phyloP scores from a whole-genome alignment of 2,797 vertebrate genomes.

The Orestias chungarensis region DNA sequence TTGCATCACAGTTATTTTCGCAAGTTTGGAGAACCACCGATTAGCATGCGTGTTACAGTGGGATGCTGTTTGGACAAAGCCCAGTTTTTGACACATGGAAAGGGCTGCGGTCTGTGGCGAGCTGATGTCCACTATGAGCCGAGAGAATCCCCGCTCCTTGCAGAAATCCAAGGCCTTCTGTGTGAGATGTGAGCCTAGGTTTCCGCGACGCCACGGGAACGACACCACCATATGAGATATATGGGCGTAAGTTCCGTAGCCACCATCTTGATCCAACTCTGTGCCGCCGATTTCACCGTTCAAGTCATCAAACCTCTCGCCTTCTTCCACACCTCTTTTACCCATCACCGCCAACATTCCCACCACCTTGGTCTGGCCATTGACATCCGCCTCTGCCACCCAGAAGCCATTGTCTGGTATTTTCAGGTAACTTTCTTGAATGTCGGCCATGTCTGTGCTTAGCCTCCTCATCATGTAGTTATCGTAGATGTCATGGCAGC shows the following conservation, averaged over 20 bases:
- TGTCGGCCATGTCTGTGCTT: constrained; percentile 64
- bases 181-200: constrained; percentile 56
- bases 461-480: constrained; percentile 62
- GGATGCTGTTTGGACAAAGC: constrained; percentile 65
- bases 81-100: constrained; percentile 57
- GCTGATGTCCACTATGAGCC: constrained; percentile 61
- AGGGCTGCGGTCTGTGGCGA: constrained; percentile 64
- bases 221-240: constrained; percentile 62
- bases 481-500: constrained; percentile 73
- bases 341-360: constrained; percentile 65
- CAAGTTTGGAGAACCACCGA: constrained; percentile 66
- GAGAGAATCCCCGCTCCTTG: constrained; percentile 61
- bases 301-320: constrained; percentile 35
- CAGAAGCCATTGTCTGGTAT: constrained; percentile 72
- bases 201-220: constrained; percentile 54
- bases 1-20: constrained; percentile 64
- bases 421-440: constrained; percentile 67
- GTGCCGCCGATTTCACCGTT: constrained; percentile 44
- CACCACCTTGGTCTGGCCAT: constrained; percentile 60
- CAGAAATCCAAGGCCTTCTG: constrained; percentile 71
- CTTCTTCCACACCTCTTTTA: constrained; percentile 30
- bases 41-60: constrained; percentile 61
- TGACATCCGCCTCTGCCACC: constrained; percentile 70
- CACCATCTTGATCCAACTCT: neutral
- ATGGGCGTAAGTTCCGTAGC: constrained; percentile 56